A percentile compares a stretch with the other conserved stretches of the same genome.
Evolutionary conservation across 2,797 vertebrate genomes (phyloP).

Genomic region (Sebastes itinus): DNA sequence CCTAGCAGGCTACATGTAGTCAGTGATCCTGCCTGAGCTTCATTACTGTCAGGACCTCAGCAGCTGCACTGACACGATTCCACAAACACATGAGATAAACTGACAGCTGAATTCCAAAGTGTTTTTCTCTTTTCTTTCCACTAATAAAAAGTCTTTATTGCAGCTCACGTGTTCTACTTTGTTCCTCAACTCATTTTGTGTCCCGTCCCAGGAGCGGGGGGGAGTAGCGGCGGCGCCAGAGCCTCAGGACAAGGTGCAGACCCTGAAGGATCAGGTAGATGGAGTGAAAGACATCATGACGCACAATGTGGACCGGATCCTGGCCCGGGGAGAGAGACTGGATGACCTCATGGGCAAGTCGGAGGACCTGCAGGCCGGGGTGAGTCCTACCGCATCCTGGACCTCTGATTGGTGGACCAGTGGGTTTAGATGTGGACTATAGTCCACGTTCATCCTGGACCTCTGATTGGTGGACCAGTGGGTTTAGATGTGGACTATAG

Average conservation of each 20-base stretch:
- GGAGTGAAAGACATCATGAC: constrained; percentile 93
- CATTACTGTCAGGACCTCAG: too few relatives aligned
- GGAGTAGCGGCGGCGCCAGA: constrained; percentile 45
- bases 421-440: too few relatives aligned
- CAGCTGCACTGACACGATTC: too few relatives aligned
- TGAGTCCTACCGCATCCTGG: constrained; percentile 65
- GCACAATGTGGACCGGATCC: constrained; percentile 92
- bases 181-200: not conserved
- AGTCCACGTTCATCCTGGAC: too few relatives aligned
- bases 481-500: too few relatives aligned
- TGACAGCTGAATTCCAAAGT: too few relatives aligned
- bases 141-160: not conserved
- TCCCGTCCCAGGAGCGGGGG: constrained; percentile 70
- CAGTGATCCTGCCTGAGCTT: too few relatives aligned
- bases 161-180: not conserved
- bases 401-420: too few relatives aligned
- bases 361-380: constrained; percentile 91
- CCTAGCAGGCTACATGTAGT: not conserved
- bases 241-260: constrained; percentile 75
- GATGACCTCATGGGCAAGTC: constrained; percentile 93
- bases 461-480: too few relatives aligned
- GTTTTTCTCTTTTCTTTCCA: not conserved
- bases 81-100: not conserved
- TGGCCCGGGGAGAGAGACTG: constrained; percentile 92
- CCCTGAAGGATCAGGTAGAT: constrained; percentile 88